Evolutionary conservation across 2,113 vertebrate genomes (phyloP).

Genomic region (Otolemur garnettii): DNA sequence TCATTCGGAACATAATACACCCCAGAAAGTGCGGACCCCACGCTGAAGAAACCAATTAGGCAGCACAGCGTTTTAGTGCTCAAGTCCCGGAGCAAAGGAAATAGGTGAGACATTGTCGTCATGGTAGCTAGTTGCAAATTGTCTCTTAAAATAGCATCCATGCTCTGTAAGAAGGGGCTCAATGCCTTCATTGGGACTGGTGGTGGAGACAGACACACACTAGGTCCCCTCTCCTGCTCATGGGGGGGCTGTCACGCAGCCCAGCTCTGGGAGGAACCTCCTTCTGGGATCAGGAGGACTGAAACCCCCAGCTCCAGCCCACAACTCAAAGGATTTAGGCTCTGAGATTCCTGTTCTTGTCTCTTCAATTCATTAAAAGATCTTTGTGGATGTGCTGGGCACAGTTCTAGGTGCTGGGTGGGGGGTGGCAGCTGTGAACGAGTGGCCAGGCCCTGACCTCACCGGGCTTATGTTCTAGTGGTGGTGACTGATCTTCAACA

Average conservation of each 20-base stretch:
- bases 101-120: conserved; percentile 61
- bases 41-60: conserved; percentile 69
- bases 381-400: not conserved
- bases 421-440: not conserved
- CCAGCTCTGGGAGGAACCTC: not conserved
- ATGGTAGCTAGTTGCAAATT: conserved; percentile 70
- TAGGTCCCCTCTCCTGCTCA: accelerated
- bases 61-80: conserved; percentile 49
- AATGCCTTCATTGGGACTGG: not conserved
- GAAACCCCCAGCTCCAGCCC: not conserved
- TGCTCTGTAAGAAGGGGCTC: not conserved
- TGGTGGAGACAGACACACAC: not conserved
- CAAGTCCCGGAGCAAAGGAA: conserved; percentile 52
- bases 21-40: conserved; percentile 45
- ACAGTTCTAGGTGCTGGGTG: not conserved
- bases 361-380: not conserved
- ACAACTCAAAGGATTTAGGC: not conserved
- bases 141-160: conserved; percentile 65
- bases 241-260: accelerated
- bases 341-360: not conserved
- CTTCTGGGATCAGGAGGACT: accelerated
- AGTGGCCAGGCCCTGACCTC: accelerated
- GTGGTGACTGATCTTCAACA: too few relatives aligned
- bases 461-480: not conserved
- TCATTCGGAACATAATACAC: conserved; percentile 49